phyloP scores from a whole-genome alignment of 2,888 invertebrate species.

The Gerosis bhagava region DNA sequence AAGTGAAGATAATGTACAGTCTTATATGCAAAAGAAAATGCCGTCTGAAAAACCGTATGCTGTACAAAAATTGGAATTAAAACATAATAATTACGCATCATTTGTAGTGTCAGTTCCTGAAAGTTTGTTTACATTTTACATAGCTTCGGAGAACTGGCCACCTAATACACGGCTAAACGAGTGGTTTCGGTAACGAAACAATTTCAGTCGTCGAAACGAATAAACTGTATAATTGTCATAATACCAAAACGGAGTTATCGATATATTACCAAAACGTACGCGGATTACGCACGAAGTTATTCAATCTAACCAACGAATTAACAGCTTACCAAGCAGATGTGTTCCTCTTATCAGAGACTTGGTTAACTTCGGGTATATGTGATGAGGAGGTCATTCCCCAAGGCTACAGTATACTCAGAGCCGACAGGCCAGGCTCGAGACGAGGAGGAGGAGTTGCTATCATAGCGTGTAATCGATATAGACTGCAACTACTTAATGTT shows the following conservation, averaged over 20 bases:
- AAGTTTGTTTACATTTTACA: conserved; percentile 5
- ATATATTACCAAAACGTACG: conserved; percentile 2
- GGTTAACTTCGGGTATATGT: background rate
- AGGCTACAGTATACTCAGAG: background rate
- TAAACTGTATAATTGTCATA: no score
- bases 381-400: conserved; percentile 4
- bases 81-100: background rate
- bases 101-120: conserved; percentile 1
- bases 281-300: conserved; percentile 1
- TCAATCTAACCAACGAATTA: background rate
- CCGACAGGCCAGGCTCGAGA: background rate
- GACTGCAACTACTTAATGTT: background rate
- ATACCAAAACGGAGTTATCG: no score
- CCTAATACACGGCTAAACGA: conserved; percentile 3
- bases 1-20: background rate
- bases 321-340: background rate
- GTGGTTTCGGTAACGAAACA: no score
- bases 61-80: background rate
- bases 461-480: background rate
- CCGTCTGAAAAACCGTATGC: background rate
- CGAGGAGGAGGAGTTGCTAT: conserved; percentile 7
- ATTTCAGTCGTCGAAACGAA: no score
- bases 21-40: conserved; percentile 2
- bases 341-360: background rate
- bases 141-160: conserved; percentile 6